Conservation (phyloP, 1,140 invertebrate genomes). For the Dreissena polymorpha region DNA sequence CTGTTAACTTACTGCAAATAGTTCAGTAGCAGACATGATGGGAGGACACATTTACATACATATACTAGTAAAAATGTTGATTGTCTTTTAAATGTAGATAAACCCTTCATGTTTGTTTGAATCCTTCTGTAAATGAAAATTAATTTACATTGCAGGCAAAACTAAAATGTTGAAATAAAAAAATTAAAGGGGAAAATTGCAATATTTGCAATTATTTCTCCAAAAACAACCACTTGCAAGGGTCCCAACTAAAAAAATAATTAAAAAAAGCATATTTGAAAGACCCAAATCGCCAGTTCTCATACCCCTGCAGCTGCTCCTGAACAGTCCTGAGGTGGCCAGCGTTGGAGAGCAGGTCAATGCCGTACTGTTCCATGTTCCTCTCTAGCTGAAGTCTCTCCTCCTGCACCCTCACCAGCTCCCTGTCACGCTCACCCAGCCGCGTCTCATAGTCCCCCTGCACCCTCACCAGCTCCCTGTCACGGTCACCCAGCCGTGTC, state of each 20-base stretch:
- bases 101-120: no score
- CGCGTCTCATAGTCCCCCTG: conserved; percentile 31
- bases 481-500: background rate
- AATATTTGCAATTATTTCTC: background rate
- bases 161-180: background rate
- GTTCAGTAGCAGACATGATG: no score
- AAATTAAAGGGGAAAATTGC: background rate
- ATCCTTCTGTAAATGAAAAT: no score
- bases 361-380: conserved; percentile 54
- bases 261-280: background rate
- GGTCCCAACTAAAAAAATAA: background rate
- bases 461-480: conserved; percentile 38
- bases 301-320: conserved; percentile 14
- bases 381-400: conserved; percentile 50
- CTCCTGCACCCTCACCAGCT: conserved; percentile 22
- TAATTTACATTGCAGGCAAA: background rate
- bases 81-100: no score
- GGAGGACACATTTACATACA: no score
- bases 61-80: no score
- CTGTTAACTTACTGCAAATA: conserved; percentile 6
- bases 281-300: background rate
- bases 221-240: background rate
- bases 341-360: conserved; percentile 51
- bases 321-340: conserved; percentile 41
- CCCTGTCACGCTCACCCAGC: background rate